Percentiles rank a stretch among this genome's conserved stretches.
Conservation (phyloP, 2,113 vertebrate genomes). For the Ophthalmotilapia sp. region DNA sequence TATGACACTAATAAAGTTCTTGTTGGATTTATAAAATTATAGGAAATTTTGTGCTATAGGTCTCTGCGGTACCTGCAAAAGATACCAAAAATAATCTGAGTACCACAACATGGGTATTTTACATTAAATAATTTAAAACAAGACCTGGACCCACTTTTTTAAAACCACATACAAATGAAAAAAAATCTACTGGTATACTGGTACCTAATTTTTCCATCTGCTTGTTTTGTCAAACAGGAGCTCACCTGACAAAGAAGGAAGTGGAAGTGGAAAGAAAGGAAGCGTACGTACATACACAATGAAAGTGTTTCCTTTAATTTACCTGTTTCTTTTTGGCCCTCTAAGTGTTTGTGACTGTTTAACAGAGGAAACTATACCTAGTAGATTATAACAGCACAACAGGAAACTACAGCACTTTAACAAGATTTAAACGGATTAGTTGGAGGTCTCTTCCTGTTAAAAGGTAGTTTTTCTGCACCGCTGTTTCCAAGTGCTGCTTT, state of each 20-base stretch:
- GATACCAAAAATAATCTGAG: not conserved
- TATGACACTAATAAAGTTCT: not conserved
- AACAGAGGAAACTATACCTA: not conserved
- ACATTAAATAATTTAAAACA: not conserved
- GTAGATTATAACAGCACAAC: not conserved
- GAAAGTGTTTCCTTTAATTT: not conserved
- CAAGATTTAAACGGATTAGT: not conserved
- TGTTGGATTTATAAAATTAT: not conserved
- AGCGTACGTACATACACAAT: constrained; percentile 30
- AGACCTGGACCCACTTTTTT: not conserved
- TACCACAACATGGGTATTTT: not conserved
- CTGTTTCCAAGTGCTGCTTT: not conserved
- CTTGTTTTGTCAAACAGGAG: constrained; percentile 70
- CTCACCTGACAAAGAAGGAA: constrained; percentile 91
- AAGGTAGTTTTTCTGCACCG: not conserved
- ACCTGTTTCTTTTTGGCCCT: not conserved
- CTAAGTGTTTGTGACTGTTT: not conserved
- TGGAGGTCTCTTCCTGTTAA: not conserved
- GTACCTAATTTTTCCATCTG: not conserved
- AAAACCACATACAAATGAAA: not conserved
- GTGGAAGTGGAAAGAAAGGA: constrained; percentile 77
- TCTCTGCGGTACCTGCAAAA: not conserved
- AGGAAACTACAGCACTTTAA: not conserved
- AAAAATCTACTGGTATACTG: not conserved
- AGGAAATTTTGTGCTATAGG: not conserved